phyloP scores from a whole-genome alignment of 1,140 invertebrate genomes.

The Bathynomus jamesi region DNA sequence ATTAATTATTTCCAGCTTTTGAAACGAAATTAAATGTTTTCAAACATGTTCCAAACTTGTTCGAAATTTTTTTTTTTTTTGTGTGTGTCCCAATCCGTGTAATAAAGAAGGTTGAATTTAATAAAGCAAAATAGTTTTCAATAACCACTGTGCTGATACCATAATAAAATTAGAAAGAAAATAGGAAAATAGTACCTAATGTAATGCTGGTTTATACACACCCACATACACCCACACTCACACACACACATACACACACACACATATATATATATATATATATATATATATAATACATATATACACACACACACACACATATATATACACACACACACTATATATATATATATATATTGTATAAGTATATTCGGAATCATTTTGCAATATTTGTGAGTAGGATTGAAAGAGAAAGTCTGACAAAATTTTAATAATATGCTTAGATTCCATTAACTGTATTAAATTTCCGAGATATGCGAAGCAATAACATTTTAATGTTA shows the following conservation, averaged over 20 bases:
- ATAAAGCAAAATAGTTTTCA: too few relatives aligned
- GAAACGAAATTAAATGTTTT: too few relatives aligned
- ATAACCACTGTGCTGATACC: too few relatives aligned
- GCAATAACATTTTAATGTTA: constrained; percentile 1
- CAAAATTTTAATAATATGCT: neutral
- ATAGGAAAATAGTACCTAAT: neutral
- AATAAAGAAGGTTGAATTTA: too few relatives aligned
- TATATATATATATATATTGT: too few relatives aligned
- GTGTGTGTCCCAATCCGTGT: too few relatives aligned
- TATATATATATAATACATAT: neutral
- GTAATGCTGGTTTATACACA: neutral
- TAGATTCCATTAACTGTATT: neutral
- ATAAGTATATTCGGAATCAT: neutral
- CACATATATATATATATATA: neutral
- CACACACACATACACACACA: neutral
- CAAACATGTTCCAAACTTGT: too few relatives aligned
- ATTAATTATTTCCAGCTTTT: too few relatives aligned
- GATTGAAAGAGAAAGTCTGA: neutral
- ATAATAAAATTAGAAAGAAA: neutral
- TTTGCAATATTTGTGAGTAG: neutral
- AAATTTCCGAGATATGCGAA: neutral
- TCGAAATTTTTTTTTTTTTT: too few relatives aligned
- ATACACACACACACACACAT: too few relatives aligned
- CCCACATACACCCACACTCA: neutral
- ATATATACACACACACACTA: too few relatives aligned